Evolutionary conservation across 2,113 vertebrate genomes (phyloP), one percentile per base, ranked within the genome.

Genomic region (Gnathonemus echidnorhynchus): DNA sequence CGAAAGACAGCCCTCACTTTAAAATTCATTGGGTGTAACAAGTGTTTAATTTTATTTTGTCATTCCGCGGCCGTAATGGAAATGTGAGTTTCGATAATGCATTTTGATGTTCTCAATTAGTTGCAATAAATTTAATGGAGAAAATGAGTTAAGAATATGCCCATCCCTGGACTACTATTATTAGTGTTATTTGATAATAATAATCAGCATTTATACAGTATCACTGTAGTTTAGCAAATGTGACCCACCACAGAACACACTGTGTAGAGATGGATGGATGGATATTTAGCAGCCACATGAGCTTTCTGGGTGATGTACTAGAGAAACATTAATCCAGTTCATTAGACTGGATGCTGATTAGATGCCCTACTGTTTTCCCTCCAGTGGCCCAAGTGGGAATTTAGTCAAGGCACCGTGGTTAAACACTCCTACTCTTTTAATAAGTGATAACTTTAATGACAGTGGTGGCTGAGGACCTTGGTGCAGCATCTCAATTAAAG

Each of bases 11-110:
- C 42, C 6, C 87, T 88, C 35, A 62, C 35, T 88, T 62, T 62
- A 62, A 66, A 88, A 88, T 88, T 88, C 87, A 58, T 56, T 74
- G 58, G n/a, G 62, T 88, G 62, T 74, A 88, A 70, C 52, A 88
- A 49, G 62, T 46, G 58, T 74, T 74, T 70, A 39, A 70, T 88
- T 70, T 88, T 88, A 70, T 70, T 88, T 88, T 88, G 35, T 88
- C 39, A 70, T 88, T 88, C 45, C 39, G 4, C 24, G 66, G 46
- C 62, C 46, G 9, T 74, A 70, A 88, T 70, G 88, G 88, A 88
- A 70, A 27, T 70, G 45, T 74, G 62, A 42, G 62, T 88, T 74
- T 74, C 62, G 11, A 56, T 70, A 74, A 48, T 49, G 88, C 42
- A 17, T 62, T 88, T 62, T 45, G 58, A 70, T 70, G 62, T 48